Conservation (phyloP, 2,888 invertebrate genomes). For the Acanthosepion lycidas region DNA sequence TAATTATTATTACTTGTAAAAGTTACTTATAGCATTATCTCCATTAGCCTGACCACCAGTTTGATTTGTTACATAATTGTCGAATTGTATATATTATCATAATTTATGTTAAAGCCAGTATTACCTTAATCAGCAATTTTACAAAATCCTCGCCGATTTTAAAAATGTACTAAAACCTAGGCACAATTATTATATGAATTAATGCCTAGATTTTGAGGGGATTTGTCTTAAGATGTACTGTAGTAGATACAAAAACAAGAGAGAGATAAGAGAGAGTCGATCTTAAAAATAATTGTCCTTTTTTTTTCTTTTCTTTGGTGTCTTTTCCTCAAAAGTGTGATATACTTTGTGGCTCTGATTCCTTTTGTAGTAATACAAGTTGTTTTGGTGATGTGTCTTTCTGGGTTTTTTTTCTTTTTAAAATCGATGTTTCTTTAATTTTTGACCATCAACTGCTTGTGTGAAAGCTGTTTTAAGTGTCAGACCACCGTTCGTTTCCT, state of each 20-base stretch:
- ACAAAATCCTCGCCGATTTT: conserved; percentile 39
- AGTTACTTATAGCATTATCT: no score
- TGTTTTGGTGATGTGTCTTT: conserved; percentile 2
- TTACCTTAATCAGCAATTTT: conserved; percentile 35
- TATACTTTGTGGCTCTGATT: neutral
- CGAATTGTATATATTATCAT: conserved; percentile 14
- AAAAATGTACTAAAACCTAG: neutral
- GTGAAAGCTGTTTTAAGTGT: conserved; percentile 8
- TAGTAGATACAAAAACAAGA: neutral
- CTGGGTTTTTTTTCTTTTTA: neutral
- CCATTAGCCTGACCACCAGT: neutral
- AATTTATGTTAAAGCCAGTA: conserved; percentile 45
- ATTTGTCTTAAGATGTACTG: neutral
- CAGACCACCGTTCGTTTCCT: neutral
- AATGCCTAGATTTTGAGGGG: neutral
- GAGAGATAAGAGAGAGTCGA: conserved; percentile 41
- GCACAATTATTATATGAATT: conserved; percentile 8
- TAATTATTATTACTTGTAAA: neutral
- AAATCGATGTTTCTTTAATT: neutral
- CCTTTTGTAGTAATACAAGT: neutral
- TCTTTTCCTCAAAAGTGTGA: neutral
- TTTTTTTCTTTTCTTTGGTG: neutral
- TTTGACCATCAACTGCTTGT: neutral
- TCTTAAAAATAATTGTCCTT: conserved; percentile 6
- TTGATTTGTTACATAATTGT: neutral